phyloP scores from a whole-genome alignment of 2,888 invertebrate genomes.

The Drosophila bunnanda region DNA sequence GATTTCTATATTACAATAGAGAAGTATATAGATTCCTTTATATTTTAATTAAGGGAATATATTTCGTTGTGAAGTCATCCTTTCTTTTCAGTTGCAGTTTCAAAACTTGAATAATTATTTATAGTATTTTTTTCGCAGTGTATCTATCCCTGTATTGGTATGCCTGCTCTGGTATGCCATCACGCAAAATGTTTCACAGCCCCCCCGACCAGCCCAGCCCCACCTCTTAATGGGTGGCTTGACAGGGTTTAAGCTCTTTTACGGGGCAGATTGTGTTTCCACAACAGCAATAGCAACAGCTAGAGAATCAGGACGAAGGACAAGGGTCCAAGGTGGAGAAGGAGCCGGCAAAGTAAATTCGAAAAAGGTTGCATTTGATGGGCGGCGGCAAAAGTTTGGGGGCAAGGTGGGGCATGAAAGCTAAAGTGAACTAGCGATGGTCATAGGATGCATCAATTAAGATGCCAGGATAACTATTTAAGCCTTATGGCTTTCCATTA shows the following conservation, averaged over 20 bases:
- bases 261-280: constrained; percentile 80
- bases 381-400: constrained; percentile 15
- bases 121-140: neutral
- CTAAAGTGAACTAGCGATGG: constrained; percentile 33
- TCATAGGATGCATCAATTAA: constrained; percentile 12
- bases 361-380: constrained; percentile 49
- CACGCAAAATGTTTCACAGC: constrained; percentile 76
- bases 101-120: fast-evolving
- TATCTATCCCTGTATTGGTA: constrained; percentile 39
- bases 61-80: neutral
- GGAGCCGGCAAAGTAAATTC: constrained; percentile 38
- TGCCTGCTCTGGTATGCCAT: constrained; percentile 71
- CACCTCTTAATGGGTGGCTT: constrained; percentile 80
- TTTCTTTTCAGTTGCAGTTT: neutral
- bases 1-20: neutral
- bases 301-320: constrained; percentile 36
- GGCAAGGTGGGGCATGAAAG: constrained; percentile 8
- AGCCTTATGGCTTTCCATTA: neutral
- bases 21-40: neutral
- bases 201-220: constrained; percentile 14
- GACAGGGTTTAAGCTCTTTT: constrained; percentile 81
- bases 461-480: constrained; percentile 7
- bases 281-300: constrained; percentile 52
- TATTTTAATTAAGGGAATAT: neutral
- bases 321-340: constrained; percentile 17